These are phyloP conservation scores for Ceratina australensis DNA, from an alignment of 1,140 invertebrate genomes.

Conservation along the genomic window DNA sequence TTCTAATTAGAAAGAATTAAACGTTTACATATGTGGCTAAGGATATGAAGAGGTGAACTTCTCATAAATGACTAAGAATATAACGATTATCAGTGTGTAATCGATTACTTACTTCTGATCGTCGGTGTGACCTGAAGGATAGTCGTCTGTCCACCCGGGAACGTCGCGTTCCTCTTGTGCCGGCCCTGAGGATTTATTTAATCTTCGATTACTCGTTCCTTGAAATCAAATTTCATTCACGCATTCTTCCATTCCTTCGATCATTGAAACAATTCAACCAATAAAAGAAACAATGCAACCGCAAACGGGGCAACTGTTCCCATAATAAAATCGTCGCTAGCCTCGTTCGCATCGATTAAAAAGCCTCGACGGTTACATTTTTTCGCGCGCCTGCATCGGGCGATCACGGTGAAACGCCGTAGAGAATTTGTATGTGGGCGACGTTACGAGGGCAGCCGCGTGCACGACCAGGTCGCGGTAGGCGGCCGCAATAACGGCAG, in stretches of 20 bases:
- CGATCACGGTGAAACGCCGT: conserved; percentile 24
- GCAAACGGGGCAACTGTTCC: too few species aligned
- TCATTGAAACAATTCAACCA: background rate
- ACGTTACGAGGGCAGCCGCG: conserved; percentile 7
- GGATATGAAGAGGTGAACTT: too few species aligned
- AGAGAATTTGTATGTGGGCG: conserved; percentile 44
- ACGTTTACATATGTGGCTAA: too few species aligned
- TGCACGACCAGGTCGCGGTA: conserved; percentile 30
- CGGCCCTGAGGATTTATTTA: conserved; percentile 81
- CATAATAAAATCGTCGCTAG: too few species aligned
- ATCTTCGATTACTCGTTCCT: too few species aligned
- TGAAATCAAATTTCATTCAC: conserved; percentile 30
- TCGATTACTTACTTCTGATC: conserved; percentile 76
- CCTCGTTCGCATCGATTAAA: background rate
- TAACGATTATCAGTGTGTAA: too few species aligned
- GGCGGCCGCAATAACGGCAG: conserved; percentile 43
- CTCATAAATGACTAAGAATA: too few species aligned
- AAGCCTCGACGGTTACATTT: conserved; percentile 1
- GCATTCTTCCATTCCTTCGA: background rate
- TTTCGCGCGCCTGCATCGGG: background rate
- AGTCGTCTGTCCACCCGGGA: conserved; percentile 85
- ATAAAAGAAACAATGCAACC: too few species aligned
- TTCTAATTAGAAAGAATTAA: too few species aligned
- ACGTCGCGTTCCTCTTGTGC: conserved; percentile 91
- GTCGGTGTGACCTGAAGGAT: conserved; percentile 78